A percentile compares a stretch with the other conserved stretches of the same genome.
Conservation (phyloP, 2,113 vertebrate genomes). For the Crotalus viridis region DNA sequence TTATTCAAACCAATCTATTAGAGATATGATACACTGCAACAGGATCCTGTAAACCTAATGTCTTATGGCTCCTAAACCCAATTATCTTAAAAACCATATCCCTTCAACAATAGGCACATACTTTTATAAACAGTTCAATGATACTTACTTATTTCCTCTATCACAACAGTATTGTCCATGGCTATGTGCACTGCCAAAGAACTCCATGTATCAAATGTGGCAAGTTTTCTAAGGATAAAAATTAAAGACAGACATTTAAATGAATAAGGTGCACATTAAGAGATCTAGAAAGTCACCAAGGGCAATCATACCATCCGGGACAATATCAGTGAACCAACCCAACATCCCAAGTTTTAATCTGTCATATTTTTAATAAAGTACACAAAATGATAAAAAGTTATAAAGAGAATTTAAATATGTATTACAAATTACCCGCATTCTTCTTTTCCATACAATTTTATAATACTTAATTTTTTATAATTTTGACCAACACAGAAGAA, state of each 20-base stretch:
- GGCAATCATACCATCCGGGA: not conserved
- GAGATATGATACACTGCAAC: not conserved
- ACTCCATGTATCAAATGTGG: conserved; percentile 94
- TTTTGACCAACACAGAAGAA: not conserved
- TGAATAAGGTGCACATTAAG: not conserved
- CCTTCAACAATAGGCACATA: not conserved
- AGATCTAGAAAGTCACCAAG: not conserved
- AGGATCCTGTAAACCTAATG: not conserved
- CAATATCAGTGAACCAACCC: not conserved
- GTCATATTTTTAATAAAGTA: not conserved
- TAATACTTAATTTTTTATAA: not conserved
- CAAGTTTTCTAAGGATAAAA: conserved; percentile 82
- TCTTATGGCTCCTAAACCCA: not conserved
- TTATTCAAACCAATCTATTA: not conserved
- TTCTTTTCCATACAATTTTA: not conserved
- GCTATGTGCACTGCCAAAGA: conserved; percentile 92
- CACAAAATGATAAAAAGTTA: not conserved
- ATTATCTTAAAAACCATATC: not conserved
- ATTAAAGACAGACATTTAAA: not conserved
- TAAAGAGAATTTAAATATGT: not conserved
- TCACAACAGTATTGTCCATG: conserved; percentile 99
- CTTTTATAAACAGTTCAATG: fast-evolving
- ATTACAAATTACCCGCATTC: not conserved
- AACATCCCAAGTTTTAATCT: not conserved
- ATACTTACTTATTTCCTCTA: conserved; percentile 95